Conservation (phyloP, 2,888 invertebrate species). For the Melolontha melolontha region DNA sequence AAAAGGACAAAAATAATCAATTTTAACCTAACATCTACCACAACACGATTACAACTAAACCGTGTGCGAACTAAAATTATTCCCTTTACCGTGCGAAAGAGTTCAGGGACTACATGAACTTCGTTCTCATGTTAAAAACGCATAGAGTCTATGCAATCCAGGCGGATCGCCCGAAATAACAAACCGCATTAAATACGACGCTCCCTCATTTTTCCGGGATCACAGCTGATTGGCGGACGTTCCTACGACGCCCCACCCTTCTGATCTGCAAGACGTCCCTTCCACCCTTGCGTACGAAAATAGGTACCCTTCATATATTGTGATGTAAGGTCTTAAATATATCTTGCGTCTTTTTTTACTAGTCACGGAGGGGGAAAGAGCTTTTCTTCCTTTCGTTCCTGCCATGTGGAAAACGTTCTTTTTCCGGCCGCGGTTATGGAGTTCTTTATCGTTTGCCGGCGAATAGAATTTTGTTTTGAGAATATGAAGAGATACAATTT, state of each 20-base stretch:
- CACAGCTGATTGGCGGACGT: constrained; percentile 49
- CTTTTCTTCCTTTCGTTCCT: too few species aligned
- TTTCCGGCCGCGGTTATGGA: too few species aligned
- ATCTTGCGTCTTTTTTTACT: too few species aligned
- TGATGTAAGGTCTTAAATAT: constrained; percentile 27
- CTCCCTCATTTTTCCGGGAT: constrained; percentile 48
- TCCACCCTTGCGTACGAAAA: not conserved
- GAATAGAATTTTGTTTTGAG: too few species aligned
- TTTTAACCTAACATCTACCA: constrained; percentile 46
- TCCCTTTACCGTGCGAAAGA: not conserved
- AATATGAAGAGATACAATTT: too few species aligned
- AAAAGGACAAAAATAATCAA: constrained; percentile 26
- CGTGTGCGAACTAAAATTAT: too few species aligned
- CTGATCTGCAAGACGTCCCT: constrained; percentile 62
- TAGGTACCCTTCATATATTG: constrained; percentile 36
- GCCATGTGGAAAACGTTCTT: too few species aligned
- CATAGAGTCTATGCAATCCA: not conserved
- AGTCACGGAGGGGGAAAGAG: too few species aligned
- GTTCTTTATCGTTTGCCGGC: too few species aligned
- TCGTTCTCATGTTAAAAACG: not conserved
- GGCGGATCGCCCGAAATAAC: constrained; percentile 42
- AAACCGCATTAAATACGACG: constrained; percentile 41
- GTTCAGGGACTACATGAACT: constrained; percentile 1
- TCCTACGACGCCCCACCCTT: constrained; percentile 62
- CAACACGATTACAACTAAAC: constrained; percentile 26